A percentile compares a stretch with the other conserved stretches of the same genome.
Conservation (phyloP, 2,797 vertebrate species). For the Psittacula derbiana region DNA sequence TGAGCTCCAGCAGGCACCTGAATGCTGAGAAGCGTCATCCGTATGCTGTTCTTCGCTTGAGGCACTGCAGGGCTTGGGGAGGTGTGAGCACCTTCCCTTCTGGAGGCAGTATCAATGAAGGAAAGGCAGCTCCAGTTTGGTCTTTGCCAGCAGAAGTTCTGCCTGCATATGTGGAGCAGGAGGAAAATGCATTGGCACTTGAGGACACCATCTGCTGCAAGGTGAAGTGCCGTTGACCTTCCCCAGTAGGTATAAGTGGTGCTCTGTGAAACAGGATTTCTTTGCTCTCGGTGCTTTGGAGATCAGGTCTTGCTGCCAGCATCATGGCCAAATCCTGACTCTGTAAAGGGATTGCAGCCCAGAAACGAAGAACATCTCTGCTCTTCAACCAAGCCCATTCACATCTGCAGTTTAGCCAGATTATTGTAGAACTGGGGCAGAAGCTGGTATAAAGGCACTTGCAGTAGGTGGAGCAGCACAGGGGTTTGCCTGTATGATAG, state of each 20-base stretch:
- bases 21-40: not conserved
- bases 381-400: not conserved
- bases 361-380: not conserved
- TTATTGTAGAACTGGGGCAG: not conserved
- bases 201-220: not conserved
- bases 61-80: accelerated
- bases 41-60: not conserved
- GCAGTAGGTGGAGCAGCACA: not conserved
- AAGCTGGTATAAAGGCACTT: not conserved
- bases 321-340: not conserved
- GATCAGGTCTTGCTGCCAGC: not conserved
- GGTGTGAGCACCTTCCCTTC: not conserved
- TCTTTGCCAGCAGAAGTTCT: not conserved
- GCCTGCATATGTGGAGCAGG: accelerated
- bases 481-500: accelerated
- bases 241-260: not conserved
- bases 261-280: not conserved
- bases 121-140: not conserved
- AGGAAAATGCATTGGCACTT: accelerated
- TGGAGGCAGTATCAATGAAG: not conserved
- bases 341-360: not conserved
- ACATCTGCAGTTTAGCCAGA: not conserved
- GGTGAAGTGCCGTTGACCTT: accelerated
- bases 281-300: not conserved
- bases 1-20: not conserved